A percentile compares a stretch with the other conserved stretches of the same genome.
Conservation (phyloP, 2,797 vertebrate genomes). For the Semotilus atromaculatus region DNA sequence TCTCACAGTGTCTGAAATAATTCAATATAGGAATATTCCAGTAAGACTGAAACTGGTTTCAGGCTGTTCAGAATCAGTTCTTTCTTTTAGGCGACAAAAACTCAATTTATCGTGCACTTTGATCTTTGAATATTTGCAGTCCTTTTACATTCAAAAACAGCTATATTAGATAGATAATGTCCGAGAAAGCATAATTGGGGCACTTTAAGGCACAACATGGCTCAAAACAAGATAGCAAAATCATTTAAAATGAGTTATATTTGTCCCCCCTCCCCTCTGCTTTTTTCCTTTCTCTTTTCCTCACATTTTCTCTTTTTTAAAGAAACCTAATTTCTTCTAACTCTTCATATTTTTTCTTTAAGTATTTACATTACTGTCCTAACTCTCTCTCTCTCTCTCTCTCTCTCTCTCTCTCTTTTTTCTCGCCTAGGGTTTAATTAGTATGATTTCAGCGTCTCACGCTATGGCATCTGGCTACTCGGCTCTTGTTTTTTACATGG, state of each 20-base stretch:
- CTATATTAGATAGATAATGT: neutral
- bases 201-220: neutral
- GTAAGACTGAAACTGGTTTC: too few species aligned
- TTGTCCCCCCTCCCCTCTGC: too few species aligned
- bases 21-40: too few species aligned
- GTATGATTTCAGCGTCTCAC: conserved; percentile 19
- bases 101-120: neutral
- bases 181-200: neutral
- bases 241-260: neutral
- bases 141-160: neutral
- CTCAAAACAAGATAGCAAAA: neutral
- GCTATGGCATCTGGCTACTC: conserved; percentile 20
- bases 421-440: conserved; percentile 23
- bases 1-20: too few species aligned
- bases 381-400: conserved; percentile 19
- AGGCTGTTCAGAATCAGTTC: neutral
- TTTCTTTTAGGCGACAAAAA: neutral
- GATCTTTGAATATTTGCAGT: neutral
- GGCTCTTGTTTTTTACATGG: conserved; percentile 31
- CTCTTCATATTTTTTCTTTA: neutral
- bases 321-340: neutral
- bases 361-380: neutral
- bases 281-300: neutral
- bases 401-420: conserved; percentile 1
- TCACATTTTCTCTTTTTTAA: neutral